Evolutionary conservation across 2,797 vertebrate species (phyloP).

Genomic region (Hyperoplus lanceolatus): DNA sequence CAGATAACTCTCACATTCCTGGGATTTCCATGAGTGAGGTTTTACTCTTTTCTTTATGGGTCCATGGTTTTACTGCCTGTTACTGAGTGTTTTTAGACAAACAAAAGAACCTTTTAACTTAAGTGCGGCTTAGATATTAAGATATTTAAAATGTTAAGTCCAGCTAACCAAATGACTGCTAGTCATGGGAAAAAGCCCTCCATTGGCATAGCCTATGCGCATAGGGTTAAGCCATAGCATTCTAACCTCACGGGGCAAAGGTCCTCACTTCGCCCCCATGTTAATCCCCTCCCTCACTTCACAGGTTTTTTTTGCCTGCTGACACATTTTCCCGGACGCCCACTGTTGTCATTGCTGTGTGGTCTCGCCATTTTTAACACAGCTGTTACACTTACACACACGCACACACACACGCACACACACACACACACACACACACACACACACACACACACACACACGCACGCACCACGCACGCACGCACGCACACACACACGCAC

Average conservation of each 20-base stretch:
- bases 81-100: constrained; percentile 6
- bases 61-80: too few relatives aligned
- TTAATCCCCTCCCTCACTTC: constrained; percentile 24
- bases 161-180: constrained; percentile 31
- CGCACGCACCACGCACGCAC: neutral
- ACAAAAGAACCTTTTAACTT: constrained; percentile 18
- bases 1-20: neutral
- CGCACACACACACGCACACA: constrained; percentile 38
- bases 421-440: constrained; percentile 38
- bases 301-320: constrained; percentile 9
- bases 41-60: neutral
- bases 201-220: neutral
- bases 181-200: neutral
- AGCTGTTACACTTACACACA: constrained; percentile 33
- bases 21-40: neutral
- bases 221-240: constrained; percentile 6
- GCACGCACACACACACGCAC: too few relatives aligned
- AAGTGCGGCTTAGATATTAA: constrained; percentile 16
- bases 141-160: constrained; percentile 11
- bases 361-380: constrained; percentile 38
- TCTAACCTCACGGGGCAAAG: constrained; percentile 46
- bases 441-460: constrained; percentile 40
- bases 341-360: constrained; percentile 26
- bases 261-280: constrained; percentile 16
- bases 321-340: constrained; percentile 38